Evolutionary conservation across 23 tunicate genomes (phyloP), one percentile per base, ranked within the genome.

Genomic region (Halocynthia aurantium): DNA sequence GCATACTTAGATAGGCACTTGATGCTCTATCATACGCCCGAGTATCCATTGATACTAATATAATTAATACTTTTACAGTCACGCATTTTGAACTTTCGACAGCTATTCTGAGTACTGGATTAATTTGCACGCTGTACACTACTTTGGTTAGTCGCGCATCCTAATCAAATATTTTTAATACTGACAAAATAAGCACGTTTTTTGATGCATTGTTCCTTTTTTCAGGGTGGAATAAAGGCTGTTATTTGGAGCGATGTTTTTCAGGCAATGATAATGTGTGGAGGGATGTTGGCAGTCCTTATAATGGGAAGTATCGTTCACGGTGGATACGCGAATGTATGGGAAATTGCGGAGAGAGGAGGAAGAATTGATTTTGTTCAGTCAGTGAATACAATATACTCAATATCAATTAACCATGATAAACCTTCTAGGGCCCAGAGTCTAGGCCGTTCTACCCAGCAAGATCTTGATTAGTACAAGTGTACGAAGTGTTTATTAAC

Each of bases 201-300:
- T 58, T 58, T 1, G 4, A 58, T 2, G 15, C n/a, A 58, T 0
- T 58, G 15, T 11, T 10, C 10, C 11, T 0, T 69, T 66, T 52
- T 51, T 53, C 44, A 92, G 98, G 98, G 98, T 6, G 98, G 98
- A 18, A 56, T 92, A 20, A 86, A 86, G 75, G 98, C 89, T 5
- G 98, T 92, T 53, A 92, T 92, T 11, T 92, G 98, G 98, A 92
- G 92, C 49, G 98, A 92, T 54, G 98, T 93, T 20, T 65, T 93
- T 57, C 98, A 93, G 71, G 65, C 87, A 19, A 51, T 93, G 22
- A 8, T 87, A 7, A 93, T 93, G 98, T 63, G 87, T 10, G 21
- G 80, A 13, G 98, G 98, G 55, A 77, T 93, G 53, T 62, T 93
- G 18, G 98, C 98, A 6, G 93, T 93, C 5, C 73, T 93, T 44